phyloP scores from a whole-genome alignment of 1,140 invertebrate genomes.

The Bombus ignitus region DNA sequence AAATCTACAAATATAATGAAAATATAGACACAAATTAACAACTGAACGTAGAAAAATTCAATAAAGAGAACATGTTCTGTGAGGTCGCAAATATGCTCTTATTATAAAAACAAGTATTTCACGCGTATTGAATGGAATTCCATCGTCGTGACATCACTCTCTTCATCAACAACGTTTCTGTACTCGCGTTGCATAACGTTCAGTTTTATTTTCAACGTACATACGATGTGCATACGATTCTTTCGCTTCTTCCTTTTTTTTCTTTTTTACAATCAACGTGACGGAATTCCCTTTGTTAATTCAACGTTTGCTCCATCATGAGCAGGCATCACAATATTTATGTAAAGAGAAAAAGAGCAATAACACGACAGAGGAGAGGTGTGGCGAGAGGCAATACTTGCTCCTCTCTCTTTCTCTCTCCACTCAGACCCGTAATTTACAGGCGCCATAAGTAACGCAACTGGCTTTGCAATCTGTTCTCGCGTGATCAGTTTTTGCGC shows the following conservation, averaged over 20 bases:
- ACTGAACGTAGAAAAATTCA: not conserved
- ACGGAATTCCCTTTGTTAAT: constrained; percentile 4
- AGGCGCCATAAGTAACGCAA: constrained; percentile 31
- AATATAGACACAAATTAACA: no score
- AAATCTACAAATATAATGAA: no score
- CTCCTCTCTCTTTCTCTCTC: not conserved
- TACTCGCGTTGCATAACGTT: not conserved
- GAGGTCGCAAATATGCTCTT: not conserved
- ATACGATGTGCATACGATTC: not conserved
- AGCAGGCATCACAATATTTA: constrained; percentile 15
- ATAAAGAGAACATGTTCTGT: not conserved
- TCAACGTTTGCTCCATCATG: not conserved
- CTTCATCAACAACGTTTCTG: constrained; percentile 2
- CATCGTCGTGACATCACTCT: not conserved
- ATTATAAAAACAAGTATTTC: not conserved
- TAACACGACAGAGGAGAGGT: constrained; percentile 15
- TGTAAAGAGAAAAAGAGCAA: constrained; percentile 20
- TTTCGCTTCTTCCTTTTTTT: not conserved
- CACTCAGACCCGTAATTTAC: constrained; percentile 25
- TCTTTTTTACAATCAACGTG: not conserved
- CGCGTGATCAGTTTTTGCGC: constrained; percentile 38
- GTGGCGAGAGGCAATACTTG: not conserved
- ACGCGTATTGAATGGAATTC: constrained; percentile 28
- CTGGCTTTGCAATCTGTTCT: constrained; percentile 34
- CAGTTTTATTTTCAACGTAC: not conserved